Evolutionary conservation across 2,113 vertebrate genomes (phyloP).

Genomic region (Python bivittatus): DNA sequence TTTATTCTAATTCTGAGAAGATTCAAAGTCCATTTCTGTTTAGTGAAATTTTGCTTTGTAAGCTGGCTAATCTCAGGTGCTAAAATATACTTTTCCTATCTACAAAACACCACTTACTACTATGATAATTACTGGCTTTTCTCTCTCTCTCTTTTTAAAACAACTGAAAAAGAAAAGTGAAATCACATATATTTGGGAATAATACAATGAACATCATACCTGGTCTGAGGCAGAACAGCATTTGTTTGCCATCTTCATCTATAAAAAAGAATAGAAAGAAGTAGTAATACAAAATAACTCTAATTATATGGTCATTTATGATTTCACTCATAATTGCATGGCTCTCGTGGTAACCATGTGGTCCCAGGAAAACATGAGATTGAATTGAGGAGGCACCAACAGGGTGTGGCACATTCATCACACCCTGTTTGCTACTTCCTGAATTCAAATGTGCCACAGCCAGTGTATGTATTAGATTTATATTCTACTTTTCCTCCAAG

Average conservation of each 20-base stretch:
- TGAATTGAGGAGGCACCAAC: not conserved
- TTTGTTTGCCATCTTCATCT: slow-evolving; percentile 90
- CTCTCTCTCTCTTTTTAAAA: not conserved
- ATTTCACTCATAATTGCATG: not conserved
- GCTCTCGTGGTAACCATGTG: not conserved
- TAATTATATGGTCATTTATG: not conserved
- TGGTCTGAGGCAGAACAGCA: slow-evolving; percentile 85
- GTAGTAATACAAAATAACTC: not conserved
- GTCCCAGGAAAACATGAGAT: not conserved
- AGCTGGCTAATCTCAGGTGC: slow-evolving; percentile 3
- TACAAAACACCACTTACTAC: not conserved
- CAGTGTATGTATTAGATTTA: not conserved
- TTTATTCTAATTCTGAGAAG: not conserved
- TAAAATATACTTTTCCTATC: not conserved
- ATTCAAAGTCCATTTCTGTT: not conserved
- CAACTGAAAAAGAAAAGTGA: not conserved
- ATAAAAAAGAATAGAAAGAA: slow-evolving; percentile 50
- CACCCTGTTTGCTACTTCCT: not conserved
- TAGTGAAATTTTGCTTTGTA: not conserved
- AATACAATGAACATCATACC: slow-evolving; percentile 70
- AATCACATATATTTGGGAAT: not conserved
- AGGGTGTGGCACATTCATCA: not conserved
- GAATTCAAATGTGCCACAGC: not conserved
- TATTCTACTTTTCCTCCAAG: not conserved
- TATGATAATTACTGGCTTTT: not conserved